Evolutionary conservation across 92 coral and sea anemone species (phyloP), one percentile per base, ranked within the genome.

Genomic region (Paramuricea clavata): DNA sequence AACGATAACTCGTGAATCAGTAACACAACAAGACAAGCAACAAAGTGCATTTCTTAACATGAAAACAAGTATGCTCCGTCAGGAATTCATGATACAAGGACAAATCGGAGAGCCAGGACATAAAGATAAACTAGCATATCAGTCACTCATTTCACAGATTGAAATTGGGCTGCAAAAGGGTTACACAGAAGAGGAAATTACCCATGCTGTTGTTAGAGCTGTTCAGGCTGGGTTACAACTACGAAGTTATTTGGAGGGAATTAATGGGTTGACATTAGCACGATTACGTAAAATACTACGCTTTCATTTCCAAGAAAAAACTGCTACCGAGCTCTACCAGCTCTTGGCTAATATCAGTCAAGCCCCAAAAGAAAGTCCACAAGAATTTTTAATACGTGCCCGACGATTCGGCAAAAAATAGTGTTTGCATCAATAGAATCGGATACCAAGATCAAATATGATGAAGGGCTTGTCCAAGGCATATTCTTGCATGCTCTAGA

Each of bases 91-190:
- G 16, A 71, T 71, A 34, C 77, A 71, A 33, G 77, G 77, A 36
- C 77, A 71, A 71, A 71, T 71, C 11, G 52, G 50, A 21, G 52
- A 71, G 11, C 77, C 49, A n/a, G 77, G 52, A 17, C 77, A 71
- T 2, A 77, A 77, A 50, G 82, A 77, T 31, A 49, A 56, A 25
- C 82, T 77, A 4, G 68, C 67, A 49, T 77, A 77, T 44, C 82
- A 77, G 69, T 77, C 69, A 16, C 69, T 77, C 1, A 56, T 77
- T 50, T 77, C 82, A n/a, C 82, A 77, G 27, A 56, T 77, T 50
- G 82, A 77, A 25, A 35, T 50, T 12, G 82, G 82, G 3, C 22
- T 77, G 30, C 6, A 12, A 7, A 77, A 77, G 68, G 69, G 82
- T 17, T 77, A 50, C 47, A 28, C 82, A 1, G 82, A 77, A 50